A percentile compares a stretch with the other conserved stretches of the same genome.
Conservation (phyloP, 2,113 vertebrate species). For the Scomber scombrus region DNA sequence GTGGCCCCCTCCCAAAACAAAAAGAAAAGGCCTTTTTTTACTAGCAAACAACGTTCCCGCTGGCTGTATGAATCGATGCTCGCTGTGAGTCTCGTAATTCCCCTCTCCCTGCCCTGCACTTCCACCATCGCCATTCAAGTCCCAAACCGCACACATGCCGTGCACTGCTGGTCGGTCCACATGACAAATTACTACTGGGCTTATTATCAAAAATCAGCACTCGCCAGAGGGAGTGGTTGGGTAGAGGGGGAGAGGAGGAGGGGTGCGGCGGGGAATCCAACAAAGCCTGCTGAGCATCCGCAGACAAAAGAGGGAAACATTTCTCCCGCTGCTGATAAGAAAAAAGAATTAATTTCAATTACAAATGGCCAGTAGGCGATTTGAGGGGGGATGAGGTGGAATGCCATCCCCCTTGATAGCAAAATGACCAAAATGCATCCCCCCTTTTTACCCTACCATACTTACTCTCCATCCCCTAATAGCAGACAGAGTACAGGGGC, state of each 20-base stretch:
- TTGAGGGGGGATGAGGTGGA: no score
- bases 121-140: slow-evolving; percentile 70
- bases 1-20: slow-evolving; percentile 49
- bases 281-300: slow-evolving; percentile 48
- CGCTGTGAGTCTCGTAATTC: slow-evolving; percentile 68
- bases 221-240: slow-evolving; percentile 65
- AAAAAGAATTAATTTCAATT: slow-evolving; percentile 63
- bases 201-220: slow-evolving; percentile 81
- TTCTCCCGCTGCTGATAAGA: slow-evolving; percentile 54
- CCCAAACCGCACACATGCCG: slow-evolving; percentile 69
- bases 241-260: not conserved
- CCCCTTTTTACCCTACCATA: no score
- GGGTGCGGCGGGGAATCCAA: slow-evolving; percentile 42
- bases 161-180: slow-evolving; percentile 66
- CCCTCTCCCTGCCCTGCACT: slow-evolving; percentile 49
- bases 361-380: not conserved
- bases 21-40: slow-evolving; percentile 64
- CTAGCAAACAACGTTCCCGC: slow-evolving; percentile 71
- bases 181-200: slow-evolving; percentile 79
- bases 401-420: no score
- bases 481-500: no score
- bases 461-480: no score
- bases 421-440: no score
- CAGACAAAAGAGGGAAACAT: slow-evolving; percentile 69
- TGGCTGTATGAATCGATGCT: slow-evolving; percentile 78